phyloP scores from a whole-genome alignment of 2,113 vertebrate species.

The Vicugna pacos region DNA sequence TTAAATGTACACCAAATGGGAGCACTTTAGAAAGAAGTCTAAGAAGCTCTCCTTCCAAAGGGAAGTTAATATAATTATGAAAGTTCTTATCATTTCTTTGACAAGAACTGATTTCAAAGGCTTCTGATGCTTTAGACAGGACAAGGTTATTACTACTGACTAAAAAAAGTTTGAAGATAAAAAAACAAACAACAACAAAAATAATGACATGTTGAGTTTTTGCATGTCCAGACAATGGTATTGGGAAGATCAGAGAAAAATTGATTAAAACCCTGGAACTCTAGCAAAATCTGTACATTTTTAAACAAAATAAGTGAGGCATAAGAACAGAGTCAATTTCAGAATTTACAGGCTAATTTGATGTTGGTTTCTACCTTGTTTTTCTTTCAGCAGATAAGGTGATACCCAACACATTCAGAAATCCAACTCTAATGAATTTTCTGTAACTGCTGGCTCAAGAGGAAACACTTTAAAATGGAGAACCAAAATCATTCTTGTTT shows the following conservation, averaged over 20 bases:
- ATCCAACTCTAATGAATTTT: constrained; percentile 94
- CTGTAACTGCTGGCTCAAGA: constrained; percentile 91
- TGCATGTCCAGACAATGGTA: constrained; percentile 93
- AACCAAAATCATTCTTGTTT: constrained; percentile 91
- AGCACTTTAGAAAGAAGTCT: constrained; percentile 93
- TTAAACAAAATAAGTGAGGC: constrained; percentile 93
- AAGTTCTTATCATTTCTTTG: constrained; percentile 93
- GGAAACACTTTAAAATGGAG: constrained; percentile 93
- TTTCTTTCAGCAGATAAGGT: constrained; percentile 95
- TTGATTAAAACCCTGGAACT: constrained; percentile 93
- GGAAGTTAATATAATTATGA: constrained; percentile 97
- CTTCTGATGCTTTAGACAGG: constrained; percentile 92
- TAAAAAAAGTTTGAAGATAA: constrained; percentile 85
- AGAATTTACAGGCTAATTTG: constrained; percentile 94
- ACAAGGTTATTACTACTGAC: constrained; percentile 91
- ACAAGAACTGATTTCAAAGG: constrained; percentile 93
- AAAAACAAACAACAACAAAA: constrained; percentile 87
- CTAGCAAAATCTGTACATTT: constrained; percentile 95
- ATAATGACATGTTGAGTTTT: constrained; percentile 93
- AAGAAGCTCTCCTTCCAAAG: constrained; percentile 94
- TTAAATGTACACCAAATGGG: constrained; percentile 94
- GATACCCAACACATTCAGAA: constrained; percentile 94
- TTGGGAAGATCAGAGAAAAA: constrained; percentile 94
- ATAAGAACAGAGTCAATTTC: constrained; percentile 92
- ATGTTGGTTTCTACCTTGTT: constrained; percentile 94